Conservation (phyloP, 1,140 invertebrate species). For the Atopsyche davidsoni region DNA sequence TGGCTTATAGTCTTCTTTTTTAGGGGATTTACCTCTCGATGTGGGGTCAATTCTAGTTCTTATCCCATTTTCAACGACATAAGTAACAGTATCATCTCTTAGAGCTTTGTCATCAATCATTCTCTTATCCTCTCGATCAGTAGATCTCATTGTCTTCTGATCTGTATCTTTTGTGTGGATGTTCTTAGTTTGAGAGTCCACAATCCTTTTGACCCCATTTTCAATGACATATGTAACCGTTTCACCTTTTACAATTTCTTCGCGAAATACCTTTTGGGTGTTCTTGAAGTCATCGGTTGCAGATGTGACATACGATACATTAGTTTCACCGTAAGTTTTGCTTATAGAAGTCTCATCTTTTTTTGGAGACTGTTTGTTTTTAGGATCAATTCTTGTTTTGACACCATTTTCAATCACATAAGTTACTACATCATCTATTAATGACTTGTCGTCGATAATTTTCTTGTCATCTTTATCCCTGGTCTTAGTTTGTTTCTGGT, state of each 20-base stretch:
- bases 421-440: conserved; percentile 2
- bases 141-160: not conserved
- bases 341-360: no score
- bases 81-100: conserved; percentile 16
- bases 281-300: no score
- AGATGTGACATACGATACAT: no score
- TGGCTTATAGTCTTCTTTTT: no score
- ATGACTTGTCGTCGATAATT: not conserved
- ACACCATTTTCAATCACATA: conserved; percentile 23
- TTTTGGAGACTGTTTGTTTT: no score
- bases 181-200: conserved; percentile 7
- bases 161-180: conserved; percentile 1
- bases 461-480: not conserved
- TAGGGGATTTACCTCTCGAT: no score
- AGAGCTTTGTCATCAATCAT: conserved; percentile 3
- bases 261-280: conserved; percentile 4
- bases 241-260: not conserved
- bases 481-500: not conserved
- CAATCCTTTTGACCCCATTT: conserved; percentile 10
- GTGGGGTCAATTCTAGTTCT: not conserved
- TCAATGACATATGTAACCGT: conserved; percentile 12
- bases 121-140: not conserved
- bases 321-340: no score
- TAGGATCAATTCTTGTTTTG: conserved; percentile 12
- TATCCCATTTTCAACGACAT: conserved; percentile 23